Base-by-base conservation (phyloP, 2,888 invertebrate species). In the Microchrysa polita region DNA sequence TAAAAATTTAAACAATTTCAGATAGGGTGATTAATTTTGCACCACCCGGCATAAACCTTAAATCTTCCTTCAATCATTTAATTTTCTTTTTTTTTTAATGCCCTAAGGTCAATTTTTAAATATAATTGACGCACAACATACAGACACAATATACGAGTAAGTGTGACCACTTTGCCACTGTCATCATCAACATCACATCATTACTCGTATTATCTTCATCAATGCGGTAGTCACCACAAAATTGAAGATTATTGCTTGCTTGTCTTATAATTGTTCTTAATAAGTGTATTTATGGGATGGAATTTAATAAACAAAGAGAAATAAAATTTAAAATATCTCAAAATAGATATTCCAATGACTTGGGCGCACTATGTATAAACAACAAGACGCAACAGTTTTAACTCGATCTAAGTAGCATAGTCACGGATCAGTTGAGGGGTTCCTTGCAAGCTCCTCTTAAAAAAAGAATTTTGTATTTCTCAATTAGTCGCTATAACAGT, bases 191-290 rank as follows among this genome's bases (percentile, higher is more conserved):
- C 60, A 34, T 7, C 27, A 34, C 7, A n/a, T n/a, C n/a, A n/a
- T n/a, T n/a, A n/a, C n/a, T n/a, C n/a, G n/a, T 34, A 34, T 34
- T 7, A 34, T 34, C 27, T 34, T 34, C 27, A 34, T 34, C 27
- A 34, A 5, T 7, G 27, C 27, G 4, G 27, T 7, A 2, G 2
- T 34, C 27, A 34, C 27, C 27, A 34, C 27, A 34, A 34, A 34
- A 34, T 34, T 34, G 27, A 34, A 5, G 59, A 57, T 44, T n/a
- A n/a, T n/a, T 71, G 48, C 55, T 57, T 44, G 67, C 60, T 57
- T 44, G 67, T 48, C 14, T 63, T 34, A 61, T 71, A 75, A 75
- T 75, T 75, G 75, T 71, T 75, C 75, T 75, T 75, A 75, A 75
- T 75, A 75, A 71, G 57, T 40, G 69, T 75, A 75, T 75, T 75